Percentiles rank a stretch among this genome's conserved stretches.
phyloP scores from a whole-genome alignment of 2,797 vertebrate species.

The Halcyon leucocephala region DNA sequence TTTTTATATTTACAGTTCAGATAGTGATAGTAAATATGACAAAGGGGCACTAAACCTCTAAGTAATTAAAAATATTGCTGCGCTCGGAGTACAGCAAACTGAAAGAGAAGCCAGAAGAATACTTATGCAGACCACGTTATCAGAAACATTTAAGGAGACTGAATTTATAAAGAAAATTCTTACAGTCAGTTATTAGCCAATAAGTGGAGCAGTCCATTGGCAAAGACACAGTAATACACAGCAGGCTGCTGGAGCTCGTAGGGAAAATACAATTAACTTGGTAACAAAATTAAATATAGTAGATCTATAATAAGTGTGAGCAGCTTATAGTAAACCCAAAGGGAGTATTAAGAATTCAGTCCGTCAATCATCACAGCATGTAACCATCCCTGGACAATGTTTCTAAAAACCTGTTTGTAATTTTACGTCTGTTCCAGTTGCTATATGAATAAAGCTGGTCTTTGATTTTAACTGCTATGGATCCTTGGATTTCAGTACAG shows the following conservation, averaged over 20 bases:
- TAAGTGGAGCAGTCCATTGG: constrained; percentile 55
- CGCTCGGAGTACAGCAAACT: background rate
- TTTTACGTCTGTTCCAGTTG: background rate
- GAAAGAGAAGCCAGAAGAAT: background rate
- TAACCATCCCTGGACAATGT: constrained; percentile 8
- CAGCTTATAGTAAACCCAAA: constrained; percentile 56
- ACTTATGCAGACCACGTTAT: background rate
- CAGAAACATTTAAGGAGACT: constrained; percentile 23
- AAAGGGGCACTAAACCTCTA: constrained; percentile 21
- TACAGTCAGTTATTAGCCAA: constrained; percentile 53
- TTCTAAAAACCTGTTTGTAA: constrained; percentile 14
- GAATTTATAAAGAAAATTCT: constrained; percentile 34
- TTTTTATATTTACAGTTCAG: constrained; percentile 14
- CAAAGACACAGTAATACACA: constrained; percentile 46
- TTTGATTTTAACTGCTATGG: background rate
- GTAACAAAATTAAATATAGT: constrained; percentile 66
- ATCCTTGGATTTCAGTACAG: background rate
- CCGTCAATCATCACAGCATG: constrained; percentile 47
- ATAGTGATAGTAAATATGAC: constrained; percentile 50
- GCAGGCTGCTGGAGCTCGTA: constrained; percentile 43
- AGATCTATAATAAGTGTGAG: constrained; percentile 49
- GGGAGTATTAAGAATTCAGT: constrained; percentile 55
- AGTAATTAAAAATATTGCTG: background rate
- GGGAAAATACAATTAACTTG: constrained; percentile 67
- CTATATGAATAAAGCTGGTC: background rate